Evolutionary conservation across 2,113 vertebrate genomes (phyloP).

Genomic region (Phylloscopus trochilus): DNA sequence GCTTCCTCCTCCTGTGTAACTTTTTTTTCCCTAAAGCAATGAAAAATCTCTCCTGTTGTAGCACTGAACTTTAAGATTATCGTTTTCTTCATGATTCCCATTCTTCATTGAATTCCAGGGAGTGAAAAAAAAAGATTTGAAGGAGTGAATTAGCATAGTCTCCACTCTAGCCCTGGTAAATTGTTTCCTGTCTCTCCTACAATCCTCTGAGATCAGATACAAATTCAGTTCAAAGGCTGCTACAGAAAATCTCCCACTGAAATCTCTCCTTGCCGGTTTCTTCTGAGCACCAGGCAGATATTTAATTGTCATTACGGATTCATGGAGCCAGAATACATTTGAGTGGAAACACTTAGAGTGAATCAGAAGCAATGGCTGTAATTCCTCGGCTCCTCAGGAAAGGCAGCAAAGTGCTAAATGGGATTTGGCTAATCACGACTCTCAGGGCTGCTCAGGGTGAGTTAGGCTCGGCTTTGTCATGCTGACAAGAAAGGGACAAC

Average conservation of each 20-base stretch:
- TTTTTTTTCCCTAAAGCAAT: slow-evolving; percentile 34
- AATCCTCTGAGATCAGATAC: slow-evolving; percentile 21
- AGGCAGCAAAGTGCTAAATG: not conserved
- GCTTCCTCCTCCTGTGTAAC: slow-evolving; percentile 7
- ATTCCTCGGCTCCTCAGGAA: not conserved
- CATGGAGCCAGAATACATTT: not conserved
- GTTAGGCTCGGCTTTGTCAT: not conserved
- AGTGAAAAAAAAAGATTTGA: slow-evolving; percentile 23
- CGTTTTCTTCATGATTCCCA: slow-evolving; percentile 36
- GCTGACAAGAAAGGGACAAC: not conserved
- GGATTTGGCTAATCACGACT: not conserved
- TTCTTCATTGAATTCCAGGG: slow-evolving; percentile 48
- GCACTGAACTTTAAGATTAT: slow-evolving; percentile 52
- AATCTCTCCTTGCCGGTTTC: not conserved
- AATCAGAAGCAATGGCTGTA: not conserved
- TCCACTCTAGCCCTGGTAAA: slow-evolving; percentile 14
- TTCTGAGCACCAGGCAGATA: not conserved
- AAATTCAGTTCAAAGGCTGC: slow-evolving; percentile 39
- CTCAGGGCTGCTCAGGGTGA: not conserved
- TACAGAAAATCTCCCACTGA: slow-evolving; percentile 7
- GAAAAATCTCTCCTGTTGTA: slow-evolving; percentile 47
- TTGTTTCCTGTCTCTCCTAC: slow-evolving; percentile 31
- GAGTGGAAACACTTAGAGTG: not conserved
- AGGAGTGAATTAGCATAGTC: slow-evolving; percentile 49
- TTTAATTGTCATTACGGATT: slow-evolving; percentile 22